Evolutionary conservation across 2,797 vertebrate genomes (phyloP).

Genomic region (Notolabrus celidotus): DNA sequence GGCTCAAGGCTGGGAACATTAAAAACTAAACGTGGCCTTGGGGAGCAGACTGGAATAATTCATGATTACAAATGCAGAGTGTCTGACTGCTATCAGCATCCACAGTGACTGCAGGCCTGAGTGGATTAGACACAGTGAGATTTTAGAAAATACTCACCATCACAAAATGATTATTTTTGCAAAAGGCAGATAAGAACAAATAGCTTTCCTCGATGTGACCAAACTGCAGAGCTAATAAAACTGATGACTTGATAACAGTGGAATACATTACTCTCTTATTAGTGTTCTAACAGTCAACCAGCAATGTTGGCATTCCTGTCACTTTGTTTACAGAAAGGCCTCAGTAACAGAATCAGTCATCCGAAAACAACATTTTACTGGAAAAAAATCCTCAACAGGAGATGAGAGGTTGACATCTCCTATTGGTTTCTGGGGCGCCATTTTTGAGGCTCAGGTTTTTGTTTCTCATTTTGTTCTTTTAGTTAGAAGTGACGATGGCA

Average conservation of each 20-base stretch:
- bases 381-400: no score
- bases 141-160: constrained; percentile 3
- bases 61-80: constrained; percentile 15
- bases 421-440: no score
- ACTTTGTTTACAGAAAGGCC: background rate
- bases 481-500: no score
- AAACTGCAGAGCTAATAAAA: constrained; percentile 7
- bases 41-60: constrained; percentile 2
- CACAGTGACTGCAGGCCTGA: constrained; percentile 1
- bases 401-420: no score
- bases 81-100: constrained; percentile 19
- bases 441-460: no score
- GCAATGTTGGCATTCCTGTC: background rate
- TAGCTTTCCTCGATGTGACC: background rate
- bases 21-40: background rate
- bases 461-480: no score
- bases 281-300: background rate
- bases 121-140: background rate
- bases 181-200: constrained; percentile 12
- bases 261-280: background rate
- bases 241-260: background rate
- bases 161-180: constrained; percentile 13
- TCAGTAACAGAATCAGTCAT: no score
- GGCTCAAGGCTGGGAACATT: constrained; percentile 15
- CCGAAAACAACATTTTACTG: no score